A percentile compares a stretch with the other conserved stretches of the same genome.
phyloP scores from a whole-genome alignment of 2,888 invertebrate genomes.

The Mactromeris polynyma region DNA sequence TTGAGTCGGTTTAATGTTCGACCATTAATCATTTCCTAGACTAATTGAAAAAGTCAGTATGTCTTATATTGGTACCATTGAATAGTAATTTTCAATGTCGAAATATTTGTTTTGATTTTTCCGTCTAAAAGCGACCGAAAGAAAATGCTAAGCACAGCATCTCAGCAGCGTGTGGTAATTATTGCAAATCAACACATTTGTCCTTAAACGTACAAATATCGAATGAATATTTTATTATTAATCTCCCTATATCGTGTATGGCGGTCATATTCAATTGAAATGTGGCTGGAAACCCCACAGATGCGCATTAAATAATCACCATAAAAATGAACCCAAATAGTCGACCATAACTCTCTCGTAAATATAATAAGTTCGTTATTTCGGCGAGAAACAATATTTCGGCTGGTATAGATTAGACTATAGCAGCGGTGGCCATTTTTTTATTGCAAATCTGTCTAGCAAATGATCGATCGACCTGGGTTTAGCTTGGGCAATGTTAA shows the following conservation, averaged over 20 bases:
- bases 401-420: constrained; percentile 39
- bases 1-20: neutral
- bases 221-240: constrained; percentile 39
- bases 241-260: constrained; percentile 33
- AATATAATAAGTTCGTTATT: constrained; percentile 46
- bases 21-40: neutral
- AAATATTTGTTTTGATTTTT: neutral
- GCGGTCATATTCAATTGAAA: constrained; percentile 23
- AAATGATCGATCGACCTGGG: constrained; percentile 45
- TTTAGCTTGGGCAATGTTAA: neutral
- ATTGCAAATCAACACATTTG: constrained; percentile 22
- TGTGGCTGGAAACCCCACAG: constrained; percentile 24
- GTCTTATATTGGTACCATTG: neutral
- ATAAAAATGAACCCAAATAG: constrained; percentile 45
- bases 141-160: neutral
- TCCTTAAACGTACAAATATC: neutral
- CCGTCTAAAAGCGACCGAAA: neutral
- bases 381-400: constrained; percentile 34
- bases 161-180: neutral
- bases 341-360: constrained; percentile 30
- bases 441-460: constrained; percentile 45
- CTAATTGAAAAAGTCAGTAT: neutral
- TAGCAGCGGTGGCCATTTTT: constrained; percentile 51
- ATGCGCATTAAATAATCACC: constrained; percentile 48
- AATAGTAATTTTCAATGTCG: neutral